A percentile compares a stretch with the other conserved stretches of the same genome.
phyloP scores from a whole-genome alignment of 1,140 invertebrate genomes.

The Leptinotarsa lineolata region DNA sequence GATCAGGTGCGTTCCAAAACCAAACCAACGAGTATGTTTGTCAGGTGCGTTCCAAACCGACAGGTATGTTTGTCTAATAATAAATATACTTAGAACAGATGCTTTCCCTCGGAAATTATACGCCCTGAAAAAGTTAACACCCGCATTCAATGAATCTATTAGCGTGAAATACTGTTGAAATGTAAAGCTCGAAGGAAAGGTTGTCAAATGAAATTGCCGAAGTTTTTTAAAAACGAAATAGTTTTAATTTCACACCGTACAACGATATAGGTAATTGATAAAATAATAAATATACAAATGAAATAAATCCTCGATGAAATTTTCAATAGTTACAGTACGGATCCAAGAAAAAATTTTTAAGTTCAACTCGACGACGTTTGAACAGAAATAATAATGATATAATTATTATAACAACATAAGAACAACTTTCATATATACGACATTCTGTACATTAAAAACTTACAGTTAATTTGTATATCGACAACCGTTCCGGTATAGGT shows the following conservation, averaged over 20 bases:
- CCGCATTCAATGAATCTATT: constrained; percentile 21
- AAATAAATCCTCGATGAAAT: constrained; percentile 31
- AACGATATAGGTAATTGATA: constrained; percentile 52
- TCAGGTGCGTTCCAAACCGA: not conserved
- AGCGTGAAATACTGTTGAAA: not conserved
- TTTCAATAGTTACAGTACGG: constrained; percentile 45
- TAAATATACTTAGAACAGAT: constrained; percentile 18
- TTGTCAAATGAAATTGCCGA: constrained; percentile 6
- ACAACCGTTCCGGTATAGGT: constrained; percentile 47
- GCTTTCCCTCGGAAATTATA: constrained; percentile 16
- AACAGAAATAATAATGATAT: constrained; percentile 36
- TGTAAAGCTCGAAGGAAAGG: not conserved
- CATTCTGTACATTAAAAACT: constrained; percentile 54
- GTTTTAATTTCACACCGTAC: constrained; percentile 56
- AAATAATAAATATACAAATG: constrained; percentile 55
- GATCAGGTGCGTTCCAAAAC: constrained; percentile 17
- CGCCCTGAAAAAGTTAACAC: constrained; percentile 25
- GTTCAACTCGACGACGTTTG: constrained; percentile 34
- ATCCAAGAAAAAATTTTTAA: constrained; percentile 35
- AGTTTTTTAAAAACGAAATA: constrained; percentile 54
- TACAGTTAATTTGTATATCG: constrained; percentile 51
- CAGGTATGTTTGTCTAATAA: constrained; percentile 17
- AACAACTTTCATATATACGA: constrained; percentile 48
- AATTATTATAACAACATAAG: constrained; percentile 45
- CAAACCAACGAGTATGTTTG: constrained; percentile 5